Evolutionary conservation across 2,797 vertebrate genomes (phyloP).

Genomic region (Babyrousa celebensis): DNA sequence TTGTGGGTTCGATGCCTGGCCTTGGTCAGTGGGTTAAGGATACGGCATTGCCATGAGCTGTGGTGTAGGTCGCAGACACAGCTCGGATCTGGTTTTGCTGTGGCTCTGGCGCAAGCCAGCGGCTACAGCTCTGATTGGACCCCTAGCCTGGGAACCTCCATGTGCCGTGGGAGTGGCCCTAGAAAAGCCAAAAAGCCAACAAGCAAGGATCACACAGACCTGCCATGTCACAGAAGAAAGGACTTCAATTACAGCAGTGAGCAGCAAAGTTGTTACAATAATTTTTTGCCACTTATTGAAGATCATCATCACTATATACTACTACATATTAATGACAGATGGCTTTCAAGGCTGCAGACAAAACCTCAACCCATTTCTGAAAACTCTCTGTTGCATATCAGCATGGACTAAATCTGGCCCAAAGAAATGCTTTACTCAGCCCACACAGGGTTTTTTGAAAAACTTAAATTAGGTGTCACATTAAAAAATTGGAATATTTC

Average conservation of each 20-base stretch:
- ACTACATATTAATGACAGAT: background rate
- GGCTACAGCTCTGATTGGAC: too few relatives aligned
- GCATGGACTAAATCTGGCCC: background rate
- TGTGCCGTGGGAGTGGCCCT: too few relatives aligned
- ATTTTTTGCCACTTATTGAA: constrained; percentile 3
- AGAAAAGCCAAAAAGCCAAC: too few relatives aligned
- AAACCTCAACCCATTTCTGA: background rate
- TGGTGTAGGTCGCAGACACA: too few relatives aligned
- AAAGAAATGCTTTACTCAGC: background rate
- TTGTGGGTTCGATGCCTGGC: too few relatives aligned
- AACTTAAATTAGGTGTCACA: background rate
- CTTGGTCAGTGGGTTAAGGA: too few relatives aligned
- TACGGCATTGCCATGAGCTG: too few relatives aligned
- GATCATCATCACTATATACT: background rate
- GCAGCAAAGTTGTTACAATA: background rate
- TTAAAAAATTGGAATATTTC: background rate
- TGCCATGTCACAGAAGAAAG: background rate
- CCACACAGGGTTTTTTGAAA: background rate
- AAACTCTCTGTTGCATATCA: background rate
- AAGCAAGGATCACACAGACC: background rate
- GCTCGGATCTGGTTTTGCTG: too few relatives aligned
- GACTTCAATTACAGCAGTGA: background rate
- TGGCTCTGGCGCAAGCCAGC: too few relatives aligned
- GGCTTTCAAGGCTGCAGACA: background rate
- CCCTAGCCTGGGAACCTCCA: too few relatives aligned